Conservation (phyloP, 2,797 vertebrate species). For the Smutsia temminckii region DNA sequence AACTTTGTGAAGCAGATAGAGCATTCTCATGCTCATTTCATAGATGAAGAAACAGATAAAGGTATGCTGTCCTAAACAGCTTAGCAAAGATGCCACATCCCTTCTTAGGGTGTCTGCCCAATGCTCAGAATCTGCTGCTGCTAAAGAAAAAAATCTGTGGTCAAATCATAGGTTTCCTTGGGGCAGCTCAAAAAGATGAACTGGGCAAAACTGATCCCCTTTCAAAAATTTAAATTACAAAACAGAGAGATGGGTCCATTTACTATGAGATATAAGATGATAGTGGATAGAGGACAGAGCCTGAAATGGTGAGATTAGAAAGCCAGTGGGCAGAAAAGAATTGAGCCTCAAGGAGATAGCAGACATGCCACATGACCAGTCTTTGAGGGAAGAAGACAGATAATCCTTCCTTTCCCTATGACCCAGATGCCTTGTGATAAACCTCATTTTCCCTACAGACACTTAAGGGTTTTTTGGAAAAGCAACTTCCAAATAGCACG, state of each 20-base stretch:
- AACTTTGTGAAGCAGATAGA: not conserved
- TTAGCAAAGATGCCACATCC: not conserved
- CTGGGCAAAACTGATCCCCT: not conserved
- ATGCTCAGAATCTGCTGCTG: not conserved
- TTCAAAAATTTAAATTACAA: constrained; percentile 28
- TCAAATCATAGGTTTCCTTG: not conserved
- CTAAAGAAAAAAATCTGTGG: not conserved
- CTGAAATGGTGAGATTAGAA: not conserved
- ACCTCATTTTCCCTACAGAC: not conserved
- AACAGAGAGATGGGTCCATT: not conserved
- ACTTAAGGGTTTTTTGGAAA: not conserved
- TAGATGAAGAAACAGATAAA: constrained; percentile 5
- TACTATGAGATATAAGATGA: not conserved
- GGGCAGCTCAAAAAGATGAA: not conserved
- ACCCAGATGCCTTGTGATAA: not conserved
- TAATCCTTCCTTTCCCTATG: not conserved
- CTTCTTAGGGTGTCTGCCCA: not conserved
- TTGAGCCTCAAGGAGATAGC: not conserved
- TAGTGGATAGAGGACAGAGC: not conserved
- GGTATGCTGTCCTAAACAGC: not conserved
- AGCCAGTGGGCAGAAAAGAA: not conserved
- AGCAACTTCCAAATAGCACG: not conserved
- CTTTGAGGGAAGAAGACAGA: not conserved
- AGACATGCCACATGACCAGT: not conserved
- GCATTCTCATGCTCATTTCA: not conserved